These are phyloP conservation scores for Phragmatobia fuliginosa DNA, from an alignment of 2,888 invertebrate species.

Conservation along the genomic window DNA sequence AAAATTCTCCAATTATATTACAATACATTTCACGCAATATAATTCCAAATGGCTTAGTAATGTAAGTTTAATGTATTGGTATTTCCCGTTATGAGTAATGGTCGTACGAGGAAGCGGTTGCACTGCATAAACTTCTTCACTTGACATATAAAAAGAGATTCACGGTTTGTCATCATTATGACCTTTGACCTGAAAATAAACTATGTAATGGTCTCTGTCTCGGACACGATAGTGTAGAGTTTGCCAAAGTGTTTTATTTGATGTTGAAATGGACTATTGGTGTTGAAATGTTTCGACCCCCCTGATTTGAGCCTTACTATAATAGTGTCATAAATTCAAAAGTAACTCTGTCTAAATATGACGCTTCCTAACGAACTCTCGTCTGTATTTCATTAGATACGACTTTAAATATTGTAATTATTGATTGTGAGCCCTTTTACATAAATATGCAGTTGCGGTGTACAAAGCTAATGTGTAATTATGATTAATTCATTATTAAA, in stretches of 20 bases:
- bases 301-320: too few species aligned
- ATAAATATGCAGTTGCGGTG: neutral
- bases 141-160: neutral
- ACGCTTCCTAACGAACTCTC: too few species aligned
- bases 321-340: too few species aligned
- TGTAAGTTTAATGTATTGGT: conserved; percentile 2
- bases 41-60: conserved; percentile 2
- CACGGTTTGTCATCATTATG: neutral
- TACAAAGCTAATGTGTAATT: neutral
- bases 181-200: neutral
- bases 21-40: neutral
- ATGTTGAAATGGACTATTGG: too few species aligned
- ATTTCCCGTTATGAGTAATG: conserved; percentile 3
- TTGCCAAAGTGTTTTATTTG: neutral
- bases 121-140: neutral
- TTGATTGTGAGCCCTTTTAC: neutral
- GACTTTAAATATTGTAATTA: neutral
- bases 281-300: too few species aligned
- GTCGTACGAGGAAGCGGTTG: neutral
- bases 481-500: neutral
- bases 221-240: neutral
- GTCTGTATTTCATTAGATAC: neutral
- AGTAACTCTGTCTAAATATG: too few species aligned
- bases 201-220: neutral
- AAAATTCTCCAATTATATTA: neutral